A percentile compares a stretch with the other conserved stretches of the same genome.
phyloP scores from a whole-genome alignment of 2,888 invertebrate genomes.

The Tanytarsus gracilentus region DNA sequence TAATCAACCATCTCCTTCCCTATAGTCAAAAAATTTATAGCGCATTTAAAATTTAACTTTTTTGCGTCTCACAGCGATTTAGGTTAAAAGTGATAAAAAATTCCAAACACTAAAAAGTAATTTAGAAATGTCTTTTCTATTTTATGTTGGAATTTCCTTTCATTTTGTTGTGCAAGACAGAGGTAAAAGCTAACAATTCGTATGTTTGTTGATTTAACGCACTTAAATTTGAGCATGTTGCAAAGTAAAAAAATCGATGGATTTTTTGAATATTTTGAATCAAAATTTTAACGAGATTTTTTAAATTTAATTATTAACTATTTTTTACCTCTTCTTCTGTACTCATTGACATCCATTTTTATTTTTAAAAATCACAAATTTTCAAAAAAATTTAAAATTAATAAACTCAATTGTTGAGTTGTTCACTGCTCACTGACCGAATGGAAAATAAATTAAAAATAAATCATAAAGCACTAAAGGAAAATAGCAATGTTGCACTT shows the following conservation, averaged over 20 bases:
- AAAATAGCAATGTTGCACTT: background rate
- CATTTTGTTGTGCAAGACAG: too few species aligned
- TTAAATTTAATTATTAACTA: too few species aligned
- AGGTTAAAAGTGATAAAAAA: background rate
- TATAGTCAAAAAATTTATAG: constrained; percentile 39
- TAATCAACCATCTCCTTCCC: constrained; percentile 98
- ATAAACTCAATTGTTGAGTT: background rate
- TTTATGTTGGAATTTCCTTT: too few species aligned
- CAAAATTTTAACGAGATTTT: too few species aligned
- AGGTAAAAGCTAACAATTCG: too few species aligned
- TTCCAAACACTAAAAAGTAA: too few species aligned
- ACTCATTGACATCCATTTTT: constrained; percentile 47
- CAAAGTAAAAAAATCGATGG: too few species aligned
- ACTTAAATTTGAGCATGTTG: too few species aligned
- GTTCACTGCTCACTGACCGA: background rate
- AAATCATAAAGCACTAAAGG: background rate
- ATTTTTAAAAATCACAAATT: background rate
- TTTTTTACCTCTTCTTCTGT: constrained; percentile 47
- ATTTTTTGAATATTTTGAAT: too few species aligned
- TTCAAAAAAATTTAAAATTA: background rate
- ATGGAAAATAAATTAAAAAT: background rate
- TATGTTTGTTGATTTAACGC: too few species aligned
- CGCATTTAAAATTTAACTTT: constrained; percentile 18
- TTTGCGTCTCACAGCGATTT: background rate
- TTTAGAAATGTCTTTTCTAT: too few species aligned